Evolutionary conservation across 2,113 vertebrate species (phyloP).

Genomic region (Otocyon megalotis): DNA sequence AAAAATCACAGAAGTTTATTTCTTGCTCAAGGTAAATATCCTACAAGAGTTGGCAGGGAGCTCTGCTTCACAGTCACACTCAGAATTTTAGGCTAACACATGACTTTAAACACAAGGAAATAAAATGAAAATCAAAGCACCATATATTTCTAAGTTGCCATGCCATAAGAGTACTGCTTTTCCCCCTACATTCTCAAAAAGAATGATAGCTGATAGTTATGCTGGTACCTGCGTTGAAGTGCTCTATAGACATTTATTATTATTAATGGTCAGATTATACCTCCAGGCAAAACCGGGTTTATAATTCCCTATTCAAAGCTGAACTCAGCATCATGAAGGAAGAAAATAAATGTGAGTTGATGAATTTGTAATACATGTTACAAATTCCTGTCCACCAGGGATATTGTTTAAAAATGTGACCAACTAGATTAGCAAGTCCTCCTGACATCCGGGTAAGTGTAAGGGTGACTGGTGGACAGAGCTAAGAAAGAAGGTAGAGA

Average conservation of each 20-base stretch:
- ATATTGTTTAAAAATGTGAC: not conserved
- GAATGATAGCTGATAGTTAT: not conserved
- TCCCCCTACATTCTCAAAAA: not conserved
- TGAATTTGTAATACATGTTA: not conserved
- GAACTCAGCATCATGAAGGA: not conserved
- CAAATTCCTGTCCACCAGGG: not conserved
- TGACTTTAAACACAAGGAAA: conserved; percentile 38
- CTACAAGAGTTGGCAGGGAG: not conserved
- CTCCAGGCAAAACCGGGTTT: not conserved
- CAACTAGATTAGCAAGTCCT: not conserved
- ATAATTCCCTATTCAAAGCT: not conserved
- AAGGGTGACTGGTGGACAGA: not conserved
- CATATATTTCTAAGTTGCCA: not conserved
- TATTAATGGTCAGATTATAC: not conserved
- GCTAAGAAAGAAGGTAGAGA: not conserved
- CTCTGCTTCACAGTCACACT: not conserved
- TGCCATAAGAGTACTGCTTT: not conserved
- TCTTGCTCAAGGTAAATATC: conserved; percentile 4
- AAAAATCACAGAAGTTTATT: not conserved
- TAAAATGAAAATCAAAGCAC: conserved; percentile 27
- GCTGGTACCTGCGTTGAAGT: not conserved
- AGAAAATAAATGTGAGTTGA: not conserved
- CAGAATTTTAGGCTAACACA: not conserved
- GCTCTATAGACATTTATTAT: not conserved
- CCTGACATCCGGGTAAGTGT: not conserved